These are phyloP conservation scores for Ricordea florida DNA, from an alignment of 92 coral and sea anemone species.

Conservation along the genomic window DNA sequence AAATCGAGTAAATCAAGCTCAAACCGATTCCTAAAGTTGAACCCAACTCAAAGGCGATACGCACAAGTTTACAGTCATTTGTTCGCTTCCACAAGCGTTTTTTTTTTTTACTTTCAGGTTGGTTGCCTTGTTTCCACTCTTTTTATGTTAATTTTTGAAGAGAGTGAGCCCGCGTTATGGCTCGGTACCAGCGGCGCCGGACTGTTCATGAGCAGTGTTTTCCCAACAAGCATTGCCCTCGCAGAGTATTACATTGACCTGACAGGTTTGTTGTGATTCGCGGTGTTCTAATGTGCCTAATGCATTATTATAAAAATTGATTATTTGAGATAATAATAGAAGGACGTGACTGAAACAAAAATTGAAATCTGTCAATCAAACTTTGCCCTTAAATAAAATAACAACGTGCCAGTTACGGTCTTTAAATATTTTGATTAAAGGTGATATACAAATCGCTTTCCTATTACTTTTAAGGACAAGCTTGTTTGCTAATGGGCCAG, in stretches of 20 bases:
- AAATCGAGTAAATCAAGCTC: too few relatives aligned
- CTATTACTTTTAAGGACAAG: neutral
- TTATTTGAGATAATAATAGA: neutral
- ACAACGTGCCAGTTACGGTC: too few relatives aligned
- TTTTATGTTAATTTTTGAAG: slow-evolving; percentile 83
- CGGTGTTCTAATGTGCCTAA: neutral
- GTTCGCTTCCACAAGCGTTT: neutral
- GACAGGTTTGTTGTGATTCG: slow-evolving; percentile 65
- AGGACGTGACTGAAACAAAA: neutral
- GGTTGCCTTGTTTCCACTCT: slow-evolving; percentile 88
- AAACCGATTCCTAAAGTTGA: too few relatives aligned
- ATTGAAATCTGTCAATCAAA: too few relatives aligned
- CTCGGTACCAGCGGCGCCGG: slow-evolving; percentile 94
- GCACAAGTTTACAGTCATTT: too few relatives aligned
- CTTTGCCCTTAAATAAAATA: too few relatives aligned
- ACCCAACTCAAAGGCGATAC: too few relatives aligned
- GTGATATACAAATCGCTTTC: too few relatives aligned
- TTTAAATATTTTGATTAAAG: too few relatives aligned
- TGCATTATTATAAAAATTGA: neutral
- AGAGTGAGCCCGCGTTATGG: slow-evolving; percentile 88
- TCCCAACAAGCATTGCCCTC: slow-evolving; percentile 96
- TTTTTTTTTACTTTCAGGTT: slow-evolving; percentile 33
- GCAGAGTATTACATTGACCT: slow-evolving; percentile 95
- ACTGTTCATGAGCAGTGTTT: slow-evolving; percentile 97
- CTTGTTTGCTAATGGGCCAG: neutral